Evolutionary conservation across 2,797 vertebrate species (phyloP).

Genomic region (Sarcophilus harrisii): DNA sequence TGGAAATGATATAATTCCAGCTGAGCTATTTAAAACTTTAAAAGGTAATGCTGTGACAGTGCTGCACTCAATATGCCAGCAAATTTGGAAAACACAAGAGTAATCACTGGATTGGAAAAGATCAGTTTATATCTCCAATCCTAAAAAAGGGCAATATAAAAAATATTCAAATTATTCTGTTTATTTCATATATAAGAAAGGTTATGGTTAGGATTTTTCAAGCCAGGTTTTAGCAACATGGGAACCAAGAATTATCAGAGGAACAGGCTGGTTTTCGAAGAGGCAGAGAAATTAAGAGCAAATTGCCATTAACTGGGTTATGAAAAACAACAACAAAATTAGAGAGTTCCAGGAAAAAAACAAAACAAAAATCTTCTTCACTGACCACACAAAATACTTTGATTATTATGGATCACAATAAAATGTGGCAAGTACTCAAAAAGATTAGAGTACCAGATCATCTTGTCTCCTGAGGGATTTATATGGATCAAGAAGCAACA

Average conservation of each 20-base stretch:
- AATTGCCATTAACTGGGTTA: too few relatives aligned
- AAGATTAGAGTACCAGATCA: not conserved
- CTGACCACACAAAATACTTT: not conserved
- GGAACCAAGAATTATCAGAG: not conserved
- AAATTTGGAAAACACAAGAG: not conserved
- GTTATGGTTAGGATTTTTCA: not conserved
- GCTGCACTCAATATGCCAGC: not conserved
- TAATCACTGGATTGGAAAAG: not conserved
- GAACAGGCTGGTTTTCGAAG: not conserved
- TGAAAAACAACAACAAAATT: too few relatives aligned
- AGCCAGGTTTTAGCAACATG: not conserved
- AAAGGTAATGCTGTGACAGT: not conserved
- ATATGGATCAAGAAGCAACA: not conserved
- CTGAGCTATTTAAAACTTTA: not conserved
- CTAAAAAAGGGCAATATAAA: not conserved
- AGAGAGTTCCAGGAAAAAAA: too few relatives aligned
- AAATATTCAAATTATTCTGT: not conserved
- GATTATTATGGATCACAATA: not conserved
- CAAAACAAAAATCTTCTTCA: not conserved
- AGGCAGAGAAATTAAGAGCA: not conserved
- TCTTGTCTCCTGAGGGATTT: not conserved
- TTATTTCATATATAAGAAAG: not conserved
- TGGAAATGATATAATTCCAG: not conserved
- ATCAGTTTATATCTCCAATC: not conserved
- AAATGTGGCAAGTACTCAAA: not conserved